phyloP scores from a whole-genome alignment of 2,888 invertebrate genomes.

The Erebia epiphron region DNA sequence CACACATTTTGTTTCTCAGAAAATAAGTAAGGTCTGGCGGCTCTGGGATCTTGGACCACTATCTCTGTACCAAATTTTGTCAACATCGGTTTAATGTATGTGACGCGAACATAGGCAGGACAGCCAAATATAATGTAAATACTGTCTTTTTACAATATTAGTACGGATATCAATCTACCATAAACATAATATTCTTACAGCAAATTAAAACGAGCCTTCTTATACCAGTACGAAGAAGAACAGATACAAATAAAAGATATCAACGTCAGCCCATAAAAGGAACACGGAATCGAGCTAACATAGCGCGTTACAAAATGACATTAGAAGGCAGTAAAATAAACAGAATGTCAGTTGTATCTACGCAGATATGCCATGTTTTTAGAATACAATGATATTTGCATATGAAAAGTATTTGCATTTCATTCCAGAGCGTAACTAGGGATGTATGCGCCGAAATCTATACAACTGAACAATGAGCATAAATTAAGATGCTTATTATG shows the following conservation, averaged over 20 bases:
- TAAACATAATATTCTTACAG: neutral
- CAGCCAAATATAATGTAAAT: too few species aligned
- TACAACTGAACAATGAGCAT: constrained; percentile 11
- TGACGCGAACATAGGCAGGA: too few species aligned
- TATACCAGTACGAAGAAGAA: constrained; percentile 5
- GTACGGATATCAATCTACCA: neutral
- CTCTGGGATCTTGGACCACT: too few species aligned
- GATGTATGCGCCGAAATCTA: neutral
- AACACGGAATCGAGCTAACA: constrained; percentile 25
- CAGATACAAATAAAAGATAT: constrained; percentile 16
- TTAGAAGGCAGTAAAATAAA: constrained; percentile 31
- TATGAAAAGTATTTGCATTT: constrained; percentile 36
- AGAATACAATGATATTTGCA: constrained; percentile 37
- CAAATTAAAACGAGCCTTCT: neutral
- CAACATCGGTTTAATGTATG: too few species aligned
- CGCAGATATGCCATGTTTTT: constrained; percentile 35
- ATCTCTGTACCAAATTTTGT: too few species aligned
- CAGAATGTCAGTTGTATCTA: constrained; percentile 30
- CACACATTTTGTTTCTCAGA: too few species aligned
- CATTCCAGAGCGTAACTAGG: constrained; percentile 5
- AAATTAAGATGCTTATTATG: constrained; percentile 1
- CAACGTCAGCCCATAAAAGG: constrained; percentile 7
- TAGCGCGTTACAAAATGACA: constrained; percentile 30
- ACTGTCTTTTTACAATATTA: too few species aligned
- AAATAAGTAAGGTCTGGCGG: too few species aligned